Conservation (phyloP, 2,113 vertebrate genomes). For the Marmota flaviventris region DNA sequence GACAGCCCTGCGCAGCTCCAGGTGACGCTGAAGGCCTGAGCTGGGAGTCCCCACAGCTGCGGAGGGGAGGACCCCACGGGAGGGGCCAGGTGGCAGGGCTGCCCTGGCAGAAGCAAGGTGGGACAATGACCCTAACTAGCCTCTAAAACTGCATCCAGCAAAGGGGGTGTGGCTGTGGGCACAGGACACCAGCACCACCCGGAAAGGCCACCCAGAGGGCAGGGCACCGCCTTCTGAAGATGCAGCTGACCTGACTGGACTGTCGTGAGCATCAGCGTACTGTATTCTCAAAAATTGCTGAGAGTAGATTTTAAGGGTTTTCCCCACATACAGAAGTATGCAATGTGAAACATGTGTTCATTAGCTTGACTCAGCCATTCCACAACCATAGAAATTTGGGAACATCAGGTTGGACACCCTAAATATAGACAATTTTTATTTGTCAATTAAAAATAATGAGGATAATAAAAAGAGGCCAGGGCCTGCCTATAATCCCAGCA, state of each 20-base stretch:
- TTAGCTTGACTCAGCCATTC: neutral
- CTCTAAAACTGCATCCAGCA: neutral
- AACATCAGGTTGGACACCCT: neutral
- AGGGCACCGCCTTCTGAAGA: neutral
- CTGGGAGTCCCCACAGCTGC: neutral
- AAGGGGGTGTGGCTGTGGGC: neutral
- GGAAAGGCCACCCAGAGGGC: rapidly evolving
- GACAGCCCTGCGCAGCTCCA: neutral
- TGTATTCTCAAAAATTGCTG: neutral
- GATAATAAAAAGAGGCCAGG: neutral
- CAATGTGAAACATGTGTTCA: neutral
- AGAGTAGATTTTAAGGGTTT: neutral
- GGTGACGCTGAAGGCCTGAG: neutral
- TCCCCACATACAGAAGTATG: neutral
- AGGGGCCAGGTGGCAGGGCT: neutral
- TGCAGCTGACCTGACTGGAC: neutral
- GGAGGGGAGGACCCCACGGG: too few relatives aligned
- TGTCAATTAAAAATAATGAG: neutral
- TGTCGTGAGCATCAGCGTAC: rapidly evolving
- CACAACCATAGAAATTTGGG: neutral
- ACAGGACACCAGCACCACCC: neutral
- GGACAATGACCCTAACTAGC: rapidly evolving
- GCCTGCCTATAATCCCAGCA: too few relatives aligned
- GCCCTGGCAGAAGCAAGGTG: neutral
- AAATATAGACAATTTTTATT: neutral